phyloP scores from a whole-genome alignment of 2,888 invertebrate genomes.

The Oligia latruncula region DNA sequence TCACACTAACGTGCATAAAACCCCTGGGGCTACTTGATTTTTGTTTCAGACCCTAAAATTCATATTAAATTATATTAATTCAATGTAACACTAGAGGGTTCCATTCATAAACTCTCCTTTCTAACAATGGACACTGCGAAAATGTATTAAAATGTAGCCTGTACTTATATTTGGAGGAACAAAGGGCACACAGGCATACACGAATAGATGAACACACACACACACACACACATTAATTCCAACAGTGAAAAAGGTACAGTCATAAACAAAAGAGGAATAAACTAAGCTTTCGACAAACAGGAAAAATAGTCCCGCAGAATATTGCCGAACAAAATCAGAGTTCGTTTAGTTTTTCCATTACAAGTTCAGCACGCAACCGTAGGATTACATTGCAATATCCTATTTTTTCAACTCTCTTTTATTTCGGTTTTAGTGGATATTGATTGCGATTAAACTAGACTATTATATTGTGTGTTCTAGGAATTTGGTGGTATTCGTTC shows the following conservation, averaged over 20 bases:
- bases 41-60: slow-evolving; percentile 22
- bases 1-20: neutral
- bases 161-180: slow-evolving; percentile 40
- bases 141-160: slow-evolving; percentile 49
- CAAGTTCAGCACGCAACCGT: slow-evolving; percentile 75
- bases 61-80: slow-evolving; percentile 46
- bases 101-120: slow-evolving; percentile 38
- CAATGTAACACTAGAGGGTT: slow-evolving; percentile 45
- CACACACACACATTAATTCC: slow-evolving; percentile 21
- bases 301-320: slow-evolving; percentile 54
- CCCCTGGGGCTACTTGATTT: slow-evolving; percentile 15
- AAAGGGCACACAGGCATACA: slow-evolving; percentile 26
- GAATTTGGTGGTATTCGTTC: neutral
- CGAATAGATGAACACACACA: slow-evolving; percentile 22
- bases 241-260: slow-evolving; percentile 49
- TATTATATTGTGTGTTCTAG: slow-evolving; percentile 19
- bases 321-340: slow-evolving; percentile 66
- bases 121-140: slow-evolving; percentile 46
- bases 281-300: slow-evolving; percentile 59
- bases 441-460: slow-evolving; percentile 41
- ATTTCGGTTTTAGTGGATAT: slow-evolving; percentile 29
- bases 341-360: slow-evolving; percentile 78
- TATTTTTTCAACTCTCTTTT: slow-evolving; percentile 52
- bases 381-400: slow-evolving; percentile 73
- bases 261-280: slow-evolving; percentile 58